phyloP scores from a whole-genome alignment of 2,797 vertebrate species.

The Selene dorsalis region DNA sequence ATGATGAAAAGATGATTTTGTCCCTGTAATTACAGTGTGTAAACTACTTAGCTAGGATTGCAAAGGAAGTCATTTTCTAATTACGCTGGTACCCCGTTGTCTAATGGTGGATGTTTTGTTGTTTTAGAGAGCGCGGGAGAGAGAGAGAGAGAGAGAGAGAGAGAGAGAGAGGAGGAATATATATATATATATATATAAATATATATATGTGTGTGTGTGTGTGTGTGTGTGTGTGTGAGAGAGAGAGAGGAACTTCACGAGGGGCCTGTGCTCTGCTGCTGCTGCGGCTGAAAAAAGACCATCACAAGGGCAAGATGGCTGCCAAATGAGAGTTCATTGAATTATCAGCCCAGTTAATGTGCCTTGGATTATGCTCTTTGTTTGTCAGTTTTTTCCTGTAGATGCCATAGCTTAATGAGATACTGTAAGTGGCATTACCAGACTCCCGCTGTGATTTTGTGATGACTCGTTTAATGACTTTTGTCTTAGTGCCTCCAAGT shows the following conservation, averaged over 20 bases:
- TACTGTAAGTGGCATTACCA: conserved; percentile 85
- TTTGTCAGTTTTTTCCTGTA: conserved; percentile 81
- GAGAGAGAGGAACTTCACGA: conserved; percentile 69
- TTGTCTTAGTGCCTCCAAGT: conserved; percentile 82
- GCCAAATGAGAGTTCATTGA: conserved; percentile 99
- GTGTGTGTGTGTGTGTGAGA: conserved; percentile 20
- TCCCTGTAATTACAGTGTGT: conserved; percentile 99
- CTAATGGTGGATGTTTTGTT: conserved; percentile 99
- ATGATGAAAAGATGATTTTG: conserved; percentile 99
- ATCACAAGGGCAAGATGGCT: conserved; percentile 98
- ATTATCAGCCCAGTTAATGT: conserved; percentile 91
- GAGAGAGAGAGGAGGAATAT: conserved; percentile 4
- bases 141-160: conserved; percentile 38
- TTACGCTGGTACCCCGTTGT: conserved; percentile 99
- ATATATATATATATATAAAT: conserved; percentile 26
- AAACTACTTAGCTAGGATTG: conserved; percentile 99
- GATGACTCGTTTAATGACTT: conserved; percentile 86
- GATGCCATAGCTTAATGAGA: conserved; percentile 84
- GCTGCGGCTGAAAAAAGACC: conserved; percentile 86
- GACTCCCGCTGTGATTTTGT: conserved; percentile 83
- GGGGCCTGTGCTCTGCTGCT: conserved; percentile 73
- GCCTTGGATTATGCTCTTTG: conserved; percentile 84
- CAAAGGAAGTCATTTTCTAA: conserved; percentile 99
- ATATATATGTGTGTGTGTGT: conserved; percentile 15
- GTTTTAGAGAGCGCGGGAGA: conserved; percentile 83